These are phyloP conservation scores for Phyllostomus hastatus DNA, from an alignment of 2,113 vertebrate genomes.

Conservation along the genomic window DNA sequence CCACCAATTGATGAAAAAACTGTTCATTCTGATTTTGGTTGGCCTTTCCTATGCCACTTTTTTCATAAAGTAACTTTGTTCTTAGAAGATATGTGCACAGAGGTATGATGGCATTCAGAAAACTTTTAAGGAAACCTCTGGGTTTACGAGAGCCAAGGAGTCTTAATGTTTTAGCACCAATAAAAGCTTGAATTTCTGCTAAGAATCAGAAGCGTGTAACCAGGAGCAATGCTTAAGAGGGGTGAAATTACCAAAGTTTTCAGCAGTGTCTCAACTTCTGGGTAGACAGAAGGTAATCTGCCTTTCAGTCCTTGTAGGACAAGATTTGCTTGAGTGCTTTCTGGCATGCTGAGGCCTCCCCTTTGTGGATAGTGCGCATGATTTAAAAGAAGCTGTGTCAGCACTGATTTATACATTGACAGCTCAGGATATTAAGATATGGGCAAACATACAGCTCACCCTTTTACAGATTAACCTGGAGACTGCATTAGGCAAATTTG, in stretches of 20 bases:
- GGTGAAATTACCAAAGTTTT: constrained; percentile 52
- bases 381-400: constrained; percentile 87
- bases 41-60: not conserved
- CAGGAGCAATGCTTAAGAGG: constrained; percentile 15
- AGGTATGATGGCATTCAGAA: not conserved
- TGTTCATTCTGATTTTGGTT: not conserved
- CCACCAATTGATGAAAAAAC: not conserved
- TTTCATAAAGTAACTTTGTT: not conserved
- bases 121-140: not conserved
- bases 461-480: constrained; percentile 90
- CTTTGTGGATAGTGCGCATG: constrained; percentile 80
- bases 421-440: constrained; percentile 88
- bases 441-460: constrained; percentile 84
- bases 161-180: not conserved
- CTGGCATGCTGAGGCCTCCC: constrained; percentile 67
- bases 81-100: not conserved
- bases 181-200: not conserved
- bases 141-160: not conserved
- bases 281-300: constrained; percentile 62
- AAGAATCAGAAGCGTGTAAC: not conserved
- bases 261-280: not conserved
- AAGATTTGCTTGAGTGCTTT: constrained; percentile 77
- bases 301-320: constrained; percentile 70
- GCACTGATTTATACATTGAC: constrained; percentile 89
- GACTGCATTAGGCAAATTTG: constrained; percentile 93